Base-by-base conservation (phyloP, 2,888 invertebrate species). In the Thera britannica region DNA sequence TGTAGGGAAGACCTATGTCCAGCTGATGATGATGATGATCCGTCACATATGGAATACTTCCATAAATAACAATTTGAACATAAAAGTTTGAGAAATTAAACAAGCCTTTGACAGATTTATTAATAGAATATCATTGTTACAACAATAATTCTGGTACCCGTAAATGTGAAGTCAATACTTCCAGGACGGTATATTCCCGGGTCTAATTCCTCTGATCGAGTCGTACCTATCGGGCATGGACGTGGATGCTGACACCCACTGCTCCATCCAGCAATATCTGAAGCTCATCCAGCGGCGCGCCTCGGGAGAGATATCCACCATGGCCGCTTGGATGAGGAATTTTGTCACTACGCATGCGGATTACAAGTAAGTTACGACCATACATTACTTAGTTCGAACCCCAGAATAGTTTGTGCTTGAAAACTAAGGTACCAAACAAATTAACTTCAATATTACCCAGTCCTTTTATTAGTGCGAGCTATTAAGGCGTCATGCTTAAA, bases 231-330 rank as follows among this genome's bases (percentile, higher is more conserved):
- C 97, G 75, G 97, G 97, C 70, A 98, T 99, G 96, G 99, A 99
- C 88, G 97, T 99, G 60, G 99, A 99, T 92, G 98, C 99, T 2
- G 99, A 99, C 89, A 99, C 99, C 52, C 97, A 98, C 88, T 99
- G 99, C 92, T 98, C 98, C 7, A 97, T 99, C 81, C 97, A 98
- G 88, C 98, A 99, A 91, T 99, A 99, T 93, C 95, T 99, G 73
- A 97, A 97, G 83, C 95, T 99, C 72, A 99, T 99, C 84, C 97
- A 97, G 85, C 95, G 96, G 67, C 95, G 98, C 79, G 98, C 98
- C 5, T 95, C 97, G 77, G 99, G 99, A 41, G 97, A 98, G 86
- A 95, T 99, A 64, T 94, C 96, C 83, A 99, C 99, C 62, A 98
- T 98, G 78, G 99, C 99, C 54, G 94, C 97, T 46, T 99, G 99